phyloP scores from a whole-genome alignment of 2,888 invertebrate genomes.

The Aspidapion aeneum region DNA sequence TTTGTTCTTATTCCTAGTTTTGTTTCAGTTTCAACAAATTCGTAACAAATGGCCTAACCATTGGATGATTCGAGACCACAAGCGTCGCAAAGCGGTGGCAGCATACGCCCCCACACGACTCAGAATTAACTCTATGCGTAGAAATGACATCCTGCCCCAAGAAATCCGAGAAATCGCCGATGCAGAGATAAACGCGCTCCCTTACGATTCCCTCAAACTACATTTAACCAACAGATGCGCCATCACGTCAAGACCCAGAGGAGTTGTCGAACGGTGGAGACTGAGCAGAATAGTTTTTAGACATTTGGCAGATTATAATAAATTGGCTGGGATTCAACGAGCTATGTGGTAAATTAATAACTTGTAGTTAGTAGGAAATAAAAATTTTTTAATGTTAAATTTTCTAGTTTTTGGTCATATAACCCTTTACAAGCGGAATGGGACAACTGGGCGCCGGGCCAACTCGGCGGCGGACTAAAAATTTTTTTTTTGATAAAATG shows the following conservation, averaged over 20 bases:
- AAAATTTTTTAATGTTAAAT: too few relatives aligned
- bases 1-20: too few relatives aligned
- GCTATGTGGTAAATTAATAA: conserved; percentile 88
- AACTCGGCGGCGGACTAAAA: too few relatives aligned
- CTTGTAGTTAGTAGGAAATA: too few relatives aligned
- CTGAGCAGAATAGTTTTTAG: conserved; percentile 90
- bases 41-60: conserved; percentile 77
- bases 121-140: conserved; percentile 77
- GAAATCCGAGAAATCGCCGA: conserved; percentile 78
- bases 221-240: conserved; percentile 76
- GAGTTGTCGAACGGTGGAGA: conserved; percentile 76
- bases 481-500: too few relatives aligned
- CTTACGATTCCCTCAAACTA: conserved; percentile 65
- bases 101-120: conserved; percentile 74
- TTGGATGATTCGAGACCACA: conserved; percentile 84
- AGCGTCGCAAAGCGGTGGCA: conserved; percentile 69
- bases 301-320: conserved; percentile 89
- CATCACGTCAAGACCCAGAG: conserved; percentile 83
- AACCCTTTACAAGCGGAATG: too few relatives aligned
- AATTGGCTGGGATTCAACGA: conserved; percentile 85
- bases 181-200: conserved; percentile 70
- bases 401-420: too few relatives aligned
- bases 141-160: conserved; percentile 79
- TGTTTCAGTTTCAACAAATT: conserved; percentile 65
- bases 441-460: too few relatives aligned